phyloP scores from a whole-genome alignment of 2,113 vertebrate genomes.

The Columbina picui region DNA sequence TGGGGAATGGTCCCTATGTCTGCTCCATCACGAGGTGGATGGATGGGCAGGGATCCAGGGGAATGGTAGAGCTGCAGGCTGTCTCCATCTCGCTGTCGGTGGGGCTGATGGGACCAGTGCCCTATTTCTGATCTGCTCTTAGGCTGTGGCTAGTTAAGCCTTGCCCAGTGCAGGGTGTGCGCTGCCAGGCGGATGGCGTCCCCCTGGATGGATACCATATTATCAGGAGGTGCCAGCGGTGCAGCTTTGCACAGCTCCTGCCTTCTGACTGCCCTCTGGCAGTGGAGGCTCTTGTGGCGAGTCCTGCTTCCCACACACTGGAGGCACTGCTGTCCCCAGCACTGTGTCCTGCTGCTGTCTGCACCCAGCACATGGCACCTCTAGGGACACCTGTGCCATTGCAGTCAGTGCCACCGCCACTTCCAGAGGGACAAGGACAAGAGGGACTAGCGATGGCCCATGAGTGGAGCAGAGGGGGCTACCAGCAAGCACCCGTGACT shows the following conservation, averaged over 20 bases:
- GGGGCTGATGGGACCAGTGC: neutral
- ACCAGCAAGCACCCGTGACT: neutral
- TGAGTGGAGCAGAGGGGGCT: neutral
- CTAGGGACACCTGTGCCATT: neutral
- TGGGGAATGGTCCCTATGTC: neutral
- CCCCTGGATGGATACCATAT: neutral
- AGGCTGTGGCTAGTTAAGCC: neutral
- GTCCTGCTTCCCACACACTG: neutral
- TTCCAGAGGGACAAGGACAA: neutral
- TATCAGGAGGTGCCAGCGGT: neutral
- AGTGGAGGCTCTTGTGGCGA: fast-evolving
- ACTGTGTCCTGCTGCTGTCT: neutral
- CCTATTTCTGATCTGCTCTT: neutral
- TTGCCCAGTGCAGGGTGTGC: neutral
- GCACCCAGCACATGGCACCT: neutral
- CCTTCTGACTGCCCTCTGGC: neutral
- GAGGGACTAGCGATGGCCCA: fast-evolving
- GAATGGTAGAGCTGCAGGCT: neutral
- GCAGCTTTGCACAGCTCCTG: neutral
- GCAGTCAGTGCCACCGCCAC: neutral
- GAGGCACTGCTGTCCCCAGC: fast-evolving
- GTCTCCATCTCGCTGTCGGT: neutral
- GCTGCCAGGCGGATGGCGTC: neutral
- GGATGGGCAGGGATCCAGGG: neutral
- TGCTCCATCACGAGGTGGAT: neutral